Evolutionary conservation across 2,113 vertebrate species (phyloP), one percentile per base, ranked within the genome.

Genomic region (Onychorhynchus coronatus): DNA sequence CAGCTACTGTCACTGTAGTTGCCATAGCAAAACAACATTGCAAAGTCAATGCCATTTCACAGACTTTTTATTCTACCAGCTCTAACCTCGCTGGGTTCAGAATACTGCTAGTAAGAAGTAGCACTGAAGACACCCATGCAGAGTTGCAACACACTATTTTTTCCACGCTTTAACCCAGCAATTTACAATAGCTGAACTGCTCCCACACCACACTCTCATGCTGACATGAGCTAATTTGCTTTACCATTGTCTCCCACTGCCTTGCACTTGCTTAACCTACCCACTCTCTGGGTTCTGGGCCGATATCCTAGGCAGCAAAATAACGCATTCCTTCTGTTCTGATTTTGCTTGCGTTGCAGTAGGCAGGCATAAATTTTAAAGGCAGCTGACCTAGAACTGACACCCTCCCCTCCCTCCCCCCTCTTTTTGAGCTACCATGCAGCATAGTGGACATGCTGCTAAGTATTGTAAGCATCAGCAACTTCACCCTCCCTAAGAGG

Each of bases 351-450:
- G 72, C 8, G 0, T 33, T 92, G 83, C 91, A 84, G 62, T 81
- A 59, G 59, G 68, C 90, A 85, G 41, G 44, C 75, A 92, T 50
- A 91, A 79, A 95, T 88, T 92, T 92, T 86, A 70, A 92, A 88
- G 67, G 73, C 67, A 22, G 55, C 42, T 93, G 88, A 94, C 75
- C 79, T 65, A 92, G 63, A 62, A 73, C 37, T 58, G 30, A 92
- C 92, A 88, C 37, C 5, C 18, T 47, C 35, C 35, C 18, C 30
- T 47, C 44, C 61, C 68, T 46, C 25, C 47, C 39, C 12, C 22
- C 3, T 6, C 39, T 39, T 68, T 65, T 16, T 19, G 70, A 80
- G 37, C 63, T 16, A 71, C 72, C 68, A 58, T 5, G 17, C 44
- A 35, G 61, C 61, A 88, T 0, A 82, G 70, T 3, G 5, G 81